A percentile compares a stretch with the other conserved stretches of the same genome.
Evolutionary conservation across 2,888 invertebrate genomes (phyloP).

Genomic region (Leistus spinibarbis): DNA sequence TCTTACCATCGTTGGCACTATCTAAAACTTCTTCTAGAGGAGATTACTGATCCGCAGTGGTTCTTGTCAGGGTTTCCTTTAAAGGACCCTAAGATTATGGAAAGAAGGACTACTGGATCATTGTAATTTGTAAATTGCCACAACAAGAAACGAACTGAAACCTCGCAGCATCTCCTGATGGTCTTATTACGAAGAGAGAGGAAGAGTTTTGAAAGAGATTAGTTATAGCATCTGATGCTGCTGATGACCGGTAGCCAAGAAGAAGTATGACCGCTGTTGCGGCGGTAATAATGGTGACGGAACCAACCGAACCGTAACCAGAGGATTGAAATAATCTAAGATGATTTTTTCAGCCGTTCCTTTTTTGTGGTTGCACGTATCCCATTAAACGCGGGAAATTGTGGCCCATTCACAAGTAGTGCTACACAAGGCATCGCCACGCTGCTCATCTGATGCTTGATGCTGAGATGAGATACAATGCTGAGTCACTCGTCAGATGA

Average conservation of each 20-base stretch:
- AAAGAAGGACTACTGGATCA: no score
- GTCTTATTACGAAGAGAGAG: no score
- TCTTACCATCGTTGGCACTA: neutral
- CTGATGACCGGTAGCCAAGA: neutral
- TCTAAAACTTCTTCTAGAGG: neutral
- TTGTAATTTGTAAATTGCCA: no score
- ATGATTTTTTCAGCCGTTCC: conserved; percentile 19
- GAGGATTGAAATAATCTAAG: conserved; percentile 10
- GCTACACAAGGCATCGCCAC: conserved; percentile 12
- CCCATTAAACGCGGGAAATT: conserved; percentile 55
- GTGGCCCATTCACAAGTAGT: conserved; percentile 53
- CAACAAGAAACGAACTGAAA: no score
- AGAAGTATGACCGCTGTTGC: neutral
- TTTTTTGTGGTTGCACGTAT: conserved; percentile 52
- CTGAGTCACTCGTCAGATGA: neutral
- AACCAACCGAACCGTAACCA: neutral
- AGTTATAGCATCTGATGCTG: neutral
- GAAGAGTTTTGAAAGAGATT: neutral
- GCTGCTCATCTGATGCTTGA: neutral
- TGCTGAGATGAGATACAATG: no score
- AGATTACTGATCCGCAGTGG: no score
- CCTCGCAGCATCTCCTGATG: no score
- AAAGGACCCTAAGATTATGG: no score
- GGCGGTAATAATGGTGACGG: neutral
- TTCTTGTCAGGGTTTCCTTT: no score